Percentiles rank a stretch among this genome's conserved stretches.
Conservation (phyloP, 53 echinoderm and acorn worm genomes). For the Apostichopus leukothele region DNA sequence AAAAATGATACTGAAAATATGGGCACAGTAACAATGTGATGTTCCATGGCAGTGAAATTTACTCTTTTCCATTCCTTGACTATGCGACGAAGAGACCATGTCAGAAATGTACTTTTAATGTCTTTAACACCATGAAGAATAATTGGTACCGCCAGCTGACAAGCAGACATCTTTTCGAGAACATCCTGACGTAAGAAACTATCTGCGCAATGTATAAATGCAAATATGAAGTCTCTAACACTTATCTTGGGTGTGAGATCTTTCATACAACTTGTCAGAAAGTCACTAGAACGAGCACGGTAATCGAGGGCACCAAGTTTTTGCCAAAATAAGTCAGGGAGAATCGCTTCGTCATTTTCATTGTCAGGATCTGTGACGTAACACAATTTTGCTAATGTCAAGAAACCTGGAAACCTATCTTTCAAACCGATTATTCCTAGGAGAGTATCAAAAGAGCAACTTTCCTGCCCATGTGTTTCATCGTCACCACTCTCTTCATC, state of each 20-base stretch:
- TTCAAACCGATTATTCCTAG: not conserved
- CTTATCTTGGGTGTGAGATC: not conserved
- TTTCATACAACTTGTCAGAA: not conserved
- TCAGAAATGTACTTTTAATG: not conserved
- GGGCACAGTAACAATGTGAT: conserved; percentile 19
- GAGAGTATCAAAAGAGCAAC: not conserved
- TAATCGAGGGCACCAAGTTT: conserved; percentile 11
- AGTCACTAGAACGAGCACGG: not conserved
- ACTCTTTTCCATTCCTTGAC: conserved; percentile 10
- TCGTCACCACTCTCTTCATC: not conserved
- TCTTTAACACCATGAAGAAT: not conserved
- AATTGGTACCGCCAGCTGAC: conserved; percentile 2
- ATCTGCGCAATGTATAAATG: conserved; percentile 16
- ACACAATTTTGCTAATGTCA: not conserved
- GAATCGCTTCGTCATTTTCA: not conserved
- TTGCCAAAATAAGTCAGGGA: conserved; percentile 24
- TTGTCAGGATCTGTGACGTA: not conserved
- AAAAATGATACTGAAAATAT: conserved; percentile 8
- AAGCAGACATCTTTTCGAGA: conserved; percentile 34
- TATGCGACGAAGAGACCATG: conserved; percentile 27
- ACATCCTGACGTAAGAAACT: conserved; percentile 17
- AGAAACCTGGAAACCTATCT: not conserved
- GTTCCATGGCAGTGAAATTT: not conserved
- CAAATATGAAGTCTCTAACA: conserved; percentile 30
- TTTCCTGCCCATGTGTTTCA: not conserved